Percentiles rank a stretch among this genome's conserved stretches.
These are phyloP conservation scores for Barnardius zonarius DNA, from an alignment of 2,113 vertebrate species.

Conservation along the genomic window DNA sequence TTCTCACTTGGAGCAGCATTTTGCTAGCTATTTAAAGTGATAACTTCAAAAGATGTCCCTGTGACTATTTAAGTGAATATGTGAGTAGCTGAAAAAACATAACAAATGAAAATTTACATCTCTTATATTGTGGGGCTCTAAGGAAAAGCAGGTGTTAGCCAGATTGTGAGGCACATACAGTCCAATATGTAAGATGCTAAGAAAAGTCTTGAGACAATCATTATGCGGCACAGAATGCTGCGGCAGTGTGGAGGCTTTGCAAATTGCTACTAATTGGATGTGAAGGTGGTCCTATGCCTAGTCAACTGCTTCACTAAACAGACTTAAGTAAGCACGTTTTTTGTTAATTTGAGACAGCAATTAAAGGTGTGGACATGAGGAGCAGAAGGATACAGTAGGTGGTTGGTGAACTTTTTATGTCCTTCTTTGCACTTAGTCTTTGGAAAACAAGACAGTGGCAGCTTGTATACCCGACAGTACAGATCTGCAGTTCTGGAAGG, in stretches of 20 bases:
- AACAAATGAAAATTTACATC: not conserved
- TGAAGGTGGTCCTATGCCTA: not conserved
- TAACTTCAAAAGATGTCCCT: not conserved
- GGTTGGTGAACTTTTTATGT: not conserved
- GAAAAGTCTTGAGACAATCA: not conserved
- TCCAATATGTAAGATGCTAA: not conserved
- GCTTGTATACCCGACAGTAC: not conserved
- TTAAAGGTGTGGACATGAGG: not conserved
- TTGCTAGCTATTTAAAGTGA: not conserved
- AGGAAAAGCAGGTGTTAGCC: not conserved
- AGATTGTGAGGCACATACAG: not conserved
- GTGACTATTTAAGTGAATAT: not conserved
- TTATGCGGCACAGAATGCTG: not conserved
- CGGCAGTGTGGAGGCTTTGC: not conserved
- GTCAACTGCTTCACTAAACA: not conserved
- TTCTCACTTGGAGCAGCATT: not conserved
- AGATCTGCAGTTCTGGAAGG: not conserved
- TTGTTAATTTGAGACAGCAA: not conserved
- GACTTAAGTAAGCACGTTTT: not conserved
- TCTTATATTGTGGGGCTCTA: not conserved
- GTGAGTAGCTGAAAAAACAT: not conserved
- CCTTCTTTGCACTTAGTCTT: not conserved
- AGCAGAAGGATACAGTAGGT: not conserved
- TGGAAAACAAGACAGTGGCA: not conserved
- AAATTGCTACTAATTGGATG: not conserved